phyloP scores from a whole-genome alignment of 2,888 invertebrate genomes.

The Hydriomena furcata region DNA sequence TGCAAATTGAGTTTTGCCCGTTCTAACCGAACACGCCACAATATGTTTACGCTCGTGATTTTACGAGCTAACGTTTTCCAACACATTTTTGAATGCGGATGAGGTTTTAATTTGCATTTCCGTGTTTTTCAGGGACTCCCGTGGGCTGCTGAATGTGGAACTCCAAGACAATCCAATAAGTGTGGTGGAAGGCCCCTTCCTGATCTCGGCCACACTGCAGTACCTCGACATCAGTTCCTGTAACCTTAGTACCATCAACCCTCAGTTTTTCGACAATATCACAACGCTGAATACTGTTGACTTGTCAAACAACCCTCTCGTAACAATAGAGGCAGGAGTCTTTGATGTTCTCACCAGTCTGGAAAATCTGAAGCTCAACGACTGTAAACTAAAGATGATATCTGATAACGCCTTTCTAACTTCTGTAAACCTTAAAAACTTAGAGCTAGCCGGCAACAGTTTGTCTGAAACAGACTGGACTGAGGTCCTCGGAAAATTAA shows the following conservation, averaged over 20 bases:
- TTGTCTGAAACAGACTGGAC: constrained; percentile 84
- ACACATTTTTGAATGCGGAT: neutral
- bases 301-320: constrained; percentile 86
- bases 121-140: constrained; percentile 82
- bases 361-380: constrained; percentile 86
- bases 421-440: constrained; percentile 84
- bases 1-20: constrained; percentile 70
- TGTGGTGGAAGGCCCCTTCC: constrained; percentile 85
- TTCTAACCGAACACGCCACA: constrained; percentile 43
- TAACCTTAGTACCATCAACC: constrained; percentile 82
- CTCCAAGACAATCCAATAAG: constrained; percentile 87
- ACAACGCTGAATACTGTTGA: constrained; percentile 87
- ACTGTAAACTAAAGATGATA: constrained; percentile 85
- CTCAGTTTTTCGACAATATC: constrained; percentile 86
- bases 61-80: constrained; percentile 1
- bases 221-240: constrained; percentile 88
- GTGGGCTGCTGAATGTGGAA: constrained; percentile 87
- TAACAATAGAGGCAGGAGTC: constrained; percentile 79
- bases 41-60: constrained; percentile 38
- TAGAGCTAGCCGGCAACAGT: constrained; percentile 85
- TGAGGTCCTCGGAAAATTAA: constrained; percentile 82
- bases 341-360: constrained; percentile 86
- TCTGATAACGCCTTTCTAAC: constrained; percentile 81
- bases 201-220: constrained; percentile 86
- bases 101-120: neutral